phyloP scores from a whole-genome alignment of 2,888 invertebrate species.

The Cerastis rubricosa region DNA sequence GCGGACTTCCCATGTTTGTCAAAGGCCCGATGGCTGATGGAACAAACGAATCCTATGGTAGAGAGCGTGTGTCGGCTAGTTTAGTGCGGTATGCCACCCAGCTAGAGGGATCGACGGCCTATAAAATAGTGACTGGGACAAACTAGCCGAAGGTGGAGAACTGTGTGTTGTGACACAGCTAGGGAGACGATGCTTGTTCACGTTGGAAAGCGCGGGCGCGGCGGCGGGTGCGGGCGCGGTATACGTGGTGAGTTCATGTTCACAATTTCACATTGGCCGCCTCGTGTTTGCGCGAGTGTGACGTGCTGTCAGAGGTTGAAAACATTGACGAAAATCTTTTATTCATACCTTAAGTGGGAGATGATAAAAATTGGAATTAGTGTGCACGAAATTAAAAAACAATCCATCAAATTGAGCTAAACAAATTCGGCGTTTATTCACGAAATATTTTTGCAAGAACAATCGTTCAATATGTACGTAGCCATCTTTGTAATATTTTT shows the following conservation, averaged over 20 bases:
- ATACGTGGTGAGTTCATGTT: too few species aligned
- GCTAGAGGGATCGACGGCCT: neutral
- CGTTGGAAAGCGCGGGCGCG: too few species aligned
- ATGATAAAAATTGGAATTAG: slow-evolving; percentile 63
- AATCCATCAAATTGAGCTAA: too few species aligned
- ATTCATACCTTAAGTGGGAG: slow-evolving; percentile 61
- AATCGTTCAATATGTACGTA: too few species aligned
- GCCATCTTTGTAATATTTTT: too few species aligned
- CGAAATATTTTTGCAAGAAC: too few species aligned
- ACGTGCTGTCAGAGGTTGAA: slow-evolving; percentile 49
- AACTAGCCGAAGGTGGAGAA: neutral
- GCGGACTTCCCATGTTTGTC: neutral
- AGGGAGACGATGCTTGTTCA: too few species aligned
- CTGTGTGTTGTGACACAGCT: neutral
- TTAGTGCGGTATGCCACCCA: neutral
- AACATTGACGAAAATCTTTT: slow-evolving; percentile 61
- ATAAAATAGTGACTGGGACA: neutral
- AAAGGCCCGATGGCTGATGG: neutral
- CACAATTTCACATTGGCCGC: too few species aligned
- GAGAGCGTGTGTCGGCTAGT: too few species aligned
- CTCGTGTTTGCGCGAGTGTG: too few species aligned
- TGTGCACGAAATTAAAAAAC: slow-evolving; percentile 63
- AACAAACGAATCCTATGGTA: neutral
- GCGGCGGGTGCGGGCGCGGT: too few species aligned
- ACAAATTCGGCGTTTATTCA: too few species aligned